These are phyloP conservation scores for Phylloscopus trochiloides DNA, from an alignment of 2,113 vertebrate species.

Conservation along the genomic window DNA sequence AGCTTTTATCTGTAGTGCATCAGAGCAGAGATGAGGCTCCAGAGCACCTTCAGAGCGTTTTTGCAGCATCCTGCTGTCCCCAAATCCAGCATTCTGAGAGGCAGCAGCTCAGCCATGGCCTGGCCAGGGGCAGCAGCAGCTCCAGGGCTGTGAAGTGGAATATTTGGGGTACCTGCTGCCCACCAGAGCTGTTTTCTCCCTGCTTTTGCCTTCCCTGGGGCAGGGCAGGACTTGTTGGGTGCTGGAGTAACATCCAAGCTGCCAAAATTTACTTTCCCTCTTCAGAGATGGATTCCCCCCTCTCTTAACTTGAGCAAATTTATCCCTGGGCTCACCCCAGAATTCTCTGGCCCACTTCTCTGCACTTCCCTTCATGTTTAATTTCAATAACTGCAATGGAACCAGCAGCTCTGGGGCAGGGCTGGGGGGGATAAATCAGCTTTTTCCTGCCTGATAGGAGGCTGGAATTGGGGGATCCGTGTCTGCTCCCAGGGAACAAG, in stretches of 20 bases:
- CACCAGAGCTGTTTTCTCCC: not conserved
- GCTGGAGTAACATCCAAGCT: not conserved
- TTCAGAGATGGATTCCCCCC: too few relatives aligned
- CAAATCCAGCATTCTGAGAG: fast-evolving
- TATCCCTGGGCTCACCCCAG: not conserved
- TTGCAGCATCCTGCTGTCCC: fast-evolving
- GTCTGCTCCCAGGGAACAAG: not conserved
- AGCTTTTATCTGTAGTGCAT: not conserved
- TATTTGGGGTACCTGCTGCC: not conserved
- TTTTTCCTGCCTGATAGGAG: not conserved
- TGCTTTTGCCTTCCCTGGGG: not conserved
- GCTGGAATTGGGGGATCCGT: not conserved
- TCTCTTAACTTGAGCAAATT: not conserved
- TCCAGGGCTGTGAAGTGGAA: fast-evolving
- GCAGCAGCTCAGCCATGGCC: fast-evolving
- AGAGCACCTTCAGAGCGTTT: not conserved
- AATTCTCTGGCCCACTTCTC: not conserved
- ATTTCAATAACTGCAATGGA: not conserved
- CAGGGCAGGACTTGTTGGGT: too few relatives aligned
- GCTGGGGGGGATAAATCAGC: not conserved
- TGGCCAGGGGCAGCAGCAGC: not conserved
- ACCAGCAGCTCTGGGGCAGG: not conserved
- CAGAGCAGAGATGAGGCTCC: fast-evolving
- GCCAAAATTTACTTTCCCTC: not conserved
- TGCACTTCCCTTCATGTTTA: fast-evolving